Conservation (phyloP, 1,140 invertebrate species). For the Helicoverpa zea region DNA sequence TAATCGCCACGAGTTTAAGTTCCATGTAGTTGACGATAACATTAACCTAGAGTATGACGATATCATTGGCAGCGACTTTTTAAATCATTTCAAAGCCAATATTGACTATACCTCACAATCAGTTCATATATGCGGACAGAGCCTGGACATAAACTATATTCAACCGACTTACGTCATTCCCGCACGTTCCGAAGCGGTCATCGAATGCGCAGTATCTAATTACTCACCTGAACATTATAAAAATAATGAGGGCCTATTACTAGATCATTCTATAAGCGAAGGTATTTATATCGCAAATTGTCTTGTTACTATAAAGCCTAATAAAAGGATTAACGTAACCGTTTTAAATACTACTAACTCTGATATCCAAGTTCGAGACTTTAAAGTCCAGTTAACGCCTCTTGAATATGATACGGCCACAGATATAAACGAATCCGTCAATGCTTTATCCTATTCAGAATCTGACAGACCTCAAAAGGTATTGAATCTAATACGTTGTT, state of each 20-base stretch:
- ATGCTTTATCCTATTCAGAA: constrained; percentile 9
- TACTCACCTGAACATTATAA: constrained; percentile 14
- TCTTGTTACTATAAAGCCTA: not conserved
- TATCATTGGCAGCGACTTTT: constrained; percentile 8
- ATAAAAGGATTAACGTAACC: no score
- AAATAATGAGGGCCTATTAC: not conserved
- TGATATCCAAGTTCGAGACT: no score
- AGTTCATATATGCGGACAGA: constrained; percentile 1
- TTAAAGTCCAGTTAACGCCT: no score
- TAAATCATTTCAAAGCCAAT: constrained; percentile 7
- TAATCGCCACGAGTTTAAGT: constrained; percentile 7
- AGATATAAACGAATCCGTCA: constrained; percentile 1
- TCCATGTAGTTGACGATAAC: constrained; percentile 8
- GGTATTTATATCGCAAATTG: constrained; percentile 7
- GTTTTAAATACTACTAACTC: no score
- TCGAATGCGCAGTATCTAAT: constrained; percentile 8
- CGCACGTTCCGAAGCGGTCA: no score
- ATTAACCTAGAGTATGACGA: constrained; percentile 1
- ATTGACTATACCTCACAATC: not conserved
- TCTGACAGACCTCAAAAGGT: not conserved
- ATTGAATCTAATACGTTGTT: not conserved
- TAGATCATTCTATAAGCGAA: no score
- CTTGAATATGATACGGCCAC: no score
- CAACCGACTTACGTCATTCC: no score
- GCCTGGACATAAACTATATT: not conserved